phyloP scores from a whole-genome alignment of 1,140 invertebrate genomes.

The Brachionus plicatilis region DNA sequence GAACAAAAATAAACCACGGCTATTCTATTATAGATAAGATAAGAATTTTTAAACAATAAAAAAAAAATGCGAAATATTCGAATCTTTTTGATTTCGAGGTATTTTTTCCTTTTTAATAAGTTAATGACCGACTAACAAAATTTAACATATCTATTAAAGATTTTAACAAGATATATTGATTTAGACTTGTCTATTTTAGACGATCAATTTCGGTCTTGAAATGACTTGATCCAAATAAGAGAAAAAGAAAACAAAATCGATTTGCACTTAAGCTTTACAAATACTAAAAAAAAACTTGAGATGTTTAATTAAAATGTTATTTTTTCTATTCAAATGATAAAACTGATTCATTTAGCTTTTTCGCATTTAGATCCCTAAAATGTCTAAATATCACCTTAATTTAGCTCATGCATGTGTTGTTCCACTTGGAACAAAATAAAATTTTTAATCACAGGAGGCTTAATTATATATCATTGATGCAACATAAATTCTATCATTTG shows the following conservation, averaged over 20 bases:
- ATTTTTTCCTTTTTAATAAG: background rate
- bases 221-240: slow-evolving; percentile 1
- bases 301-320: slow-evolving; percentile 35
- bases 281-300: slow-evolving; percentile 5
- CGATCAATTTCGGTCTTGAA: background rate
- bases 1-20: background rate
- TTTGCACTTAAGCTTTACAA: slow-evolving; percentile 17
- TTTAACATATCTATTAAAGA: background rate
- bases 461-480: background rate
- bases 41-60: slow-evolving; percentile 10
- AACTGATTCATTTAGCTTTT: background rate
- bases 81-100: background rate
- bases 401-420: background rate
- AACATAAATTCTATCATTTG: background rate
- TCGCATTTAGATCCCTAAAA: background rate
- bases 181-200: background rate
- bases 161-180: background rate
- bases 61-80: background rate
- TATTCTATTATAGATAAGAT: background rate
- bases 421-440: background rate
- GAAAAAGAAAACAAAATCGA: background rate
- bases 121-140: slow-evolving; percentile 7
- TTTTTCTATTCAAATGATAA: background rate
- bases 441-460: background rate
- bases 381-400: background rate